These are phyloP conservation scores for Nettapus auritus DNA, from an alignment of 2,113 vertebrate species.

Conservation along the genomic window DNA sequence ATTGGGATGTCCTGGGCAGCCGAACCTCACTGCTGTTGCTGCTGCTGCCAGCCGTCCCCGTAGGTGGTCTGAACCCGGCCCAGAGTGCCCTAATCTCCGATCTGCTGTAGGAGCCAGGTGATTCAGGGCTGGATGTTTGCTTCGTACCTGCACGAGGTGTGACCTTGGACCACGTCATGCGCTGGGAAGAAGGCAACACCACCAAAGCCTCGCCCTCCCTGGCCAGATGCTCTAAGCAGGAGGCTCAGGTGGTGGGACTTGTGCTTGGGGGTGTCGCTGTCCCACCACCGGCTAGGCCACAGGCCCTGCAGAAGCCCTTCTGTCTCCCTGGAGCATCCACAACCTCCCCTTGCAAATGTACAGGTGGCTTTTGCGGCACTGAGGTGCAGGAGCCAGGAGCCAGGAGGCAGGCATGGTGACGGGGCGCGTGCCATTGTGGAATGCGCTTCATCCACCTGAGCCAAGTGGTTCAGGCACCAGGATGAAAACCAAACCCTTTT, in stretches of 20 bases:
- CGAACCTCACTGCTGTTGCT: not conserved
- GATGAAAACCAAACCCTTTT: not conserved
- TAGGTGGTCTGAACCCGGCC: constrained; percentile 16
- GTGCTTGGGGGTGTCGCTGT: not conserved
- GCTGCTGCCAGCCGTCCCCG: not conserved
- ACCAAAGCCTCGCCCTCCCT: not conserved
- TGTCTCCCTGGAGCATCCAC: not conserved
- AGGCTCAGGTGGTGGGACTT: fast-evolving
- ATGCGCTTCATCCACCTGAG: not conserved
- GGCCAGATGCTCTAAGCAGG: not conserved
- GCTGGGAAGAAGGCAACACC: fast-evolving
- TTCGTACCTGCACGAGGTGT: not conserved
- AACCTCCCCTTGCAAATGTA: not conserved
- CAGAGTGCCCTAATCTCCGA: not conserved
- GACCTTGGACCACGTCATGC: not conserved
- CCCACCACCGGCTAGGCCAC: fast-evolving
- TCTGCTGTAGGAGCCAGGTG: constrained; percentile 36
- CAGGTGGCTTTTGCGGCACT: not conserved
- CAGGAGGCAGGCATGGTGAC: not conserved
- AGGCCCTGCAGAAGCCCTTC: not conserved
- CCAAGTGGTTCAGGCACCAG: not conserved
- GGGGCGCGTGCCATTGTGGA: not conserved
- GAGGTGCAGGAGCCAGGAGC: not conserved
- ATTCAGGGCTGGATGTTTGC: constrained; percentile 43
- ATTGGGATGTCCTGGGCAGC: not conserved